Percentiles rank a stretch among this genome's conserved stretches.
phyloP scores from a whole-genome alignment of 2,797 vertebrate species.

The Discoglossus pictus region DNA sequence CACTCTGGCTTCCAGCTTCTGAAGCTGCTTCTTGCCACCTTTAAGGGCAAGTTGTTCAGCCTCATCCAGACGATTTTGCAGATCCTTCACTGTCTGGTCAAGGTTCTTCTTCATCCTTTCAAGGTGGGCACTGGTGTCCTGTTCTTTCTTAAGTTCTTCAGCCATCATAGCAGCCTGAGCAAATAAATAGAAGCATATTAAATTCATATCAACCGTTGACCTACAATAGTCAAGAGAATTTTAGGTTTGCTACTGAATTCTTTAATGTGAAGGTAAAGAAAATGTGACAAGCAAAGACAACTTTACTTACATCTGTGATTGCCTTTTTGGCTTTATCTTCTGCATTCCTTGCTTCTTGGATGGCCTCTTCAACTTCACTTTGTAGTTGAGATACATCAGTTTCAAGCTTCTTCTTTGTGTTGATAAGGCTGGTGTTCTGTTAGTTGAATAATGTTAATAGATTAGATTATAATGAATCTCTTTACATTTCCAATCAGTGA shows the following conservation, averaged over 20 bases:
- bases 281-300: no score
- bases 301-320: slow-evolving; percentile 78
- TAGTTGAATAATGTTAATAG: no score
- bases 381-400: slow-evolving; percentile 73
- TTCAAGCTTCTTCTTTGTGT: slow-evolving; percentile 75
- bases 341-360: slow-evolving; percentile 75
- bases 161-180: slow-evolving; percentile 78
- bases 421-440: slow-evolving; percentile 77
- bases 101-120: slow-evolving; percentile 87
- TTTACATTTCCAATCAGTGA: no score
- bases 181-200: slow-evolving; percentile 27
- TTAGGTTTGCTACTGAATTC: neutral
- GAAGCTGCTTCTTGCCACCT: slow-evolving; percentile 82
- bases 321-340: slow-evolving; percentile 82
- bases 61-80: slow-evolving; percentile 75
- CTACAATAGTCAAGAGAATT: neutral
- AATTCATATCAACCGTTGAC: no score
- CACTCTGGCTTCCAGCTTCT: slow-evolving; percentile 79
- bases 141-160: slow-evolving; percentile 85
- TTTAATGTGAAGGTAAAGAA: no score
- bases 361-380: slow-evolving; percentile 71
- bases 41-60: slow-evolving; percentile 80
- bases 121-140: slow-evolving; percentile 82
- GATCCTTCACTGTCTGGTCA: slow-evolving; percentile 76
- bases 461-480: no score